phyloP scores from a whole-genome alignment of 2,113 vertebrate genomes.

The Bufo gargarizans region DNA sequence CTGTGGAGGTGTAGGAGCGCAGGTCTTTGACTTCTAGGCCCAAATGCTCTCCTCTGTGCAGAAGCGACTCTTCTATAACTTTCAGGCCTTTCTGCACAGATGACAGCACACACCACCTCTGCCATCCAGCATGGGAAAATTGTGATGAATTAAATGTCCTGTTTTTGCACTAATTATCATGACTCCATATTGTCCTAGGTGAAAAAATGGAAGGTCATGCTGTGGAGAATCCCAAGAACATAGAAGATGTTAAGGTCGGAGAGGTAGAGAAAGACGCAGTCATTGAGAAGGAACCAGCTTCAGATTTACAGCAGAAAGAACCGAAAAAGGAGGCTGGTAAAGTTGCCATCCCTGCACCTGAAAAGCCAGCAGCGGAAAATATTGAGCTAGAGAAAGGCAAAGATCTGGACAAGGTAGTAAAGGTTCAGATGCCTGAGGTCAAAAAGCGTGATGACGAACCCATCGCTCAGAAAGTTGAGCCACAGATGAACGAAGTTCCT shows the following conservation, averaged over 20 bases:
- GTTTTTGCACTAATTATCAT: not conserved
- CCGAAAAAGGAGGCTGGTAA: not conserved
- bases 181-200: not conserved
- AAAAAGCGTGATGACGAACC: not conserved
- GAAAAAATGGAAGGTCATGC: constrained; percentile 61
- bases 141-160: not conserved
- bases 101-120: not conserved
- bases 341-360: not conserved
- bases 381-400: not conserved
- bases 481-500: not conserved
- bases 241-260: constrained; percentile 57
- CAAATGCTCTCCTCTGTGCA: not conserved
- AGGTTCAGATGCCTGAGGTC: not conserved
- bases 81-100: not conserved
- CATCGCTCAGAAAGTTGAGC: not conserved
- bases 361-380: not conserved
- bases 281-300: constrained; percentile 6
- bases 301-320: not conserved
- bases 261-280: not conserved
- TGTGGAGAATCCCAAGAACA: constrained; percentile 18
- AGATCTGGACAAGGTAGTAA: not conserved
- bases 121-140: not conserved
- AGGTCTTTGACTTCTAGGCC: not conserved
- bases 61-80: not conserved
- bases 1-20: too few species aligned